A percentile compares a stretch with the other conserved stretches of the same genome.
phyloP scores from a whole-genome alignment of 2,888 invertebrate genomes.

The Parnassius mnemosyne region DNA sequence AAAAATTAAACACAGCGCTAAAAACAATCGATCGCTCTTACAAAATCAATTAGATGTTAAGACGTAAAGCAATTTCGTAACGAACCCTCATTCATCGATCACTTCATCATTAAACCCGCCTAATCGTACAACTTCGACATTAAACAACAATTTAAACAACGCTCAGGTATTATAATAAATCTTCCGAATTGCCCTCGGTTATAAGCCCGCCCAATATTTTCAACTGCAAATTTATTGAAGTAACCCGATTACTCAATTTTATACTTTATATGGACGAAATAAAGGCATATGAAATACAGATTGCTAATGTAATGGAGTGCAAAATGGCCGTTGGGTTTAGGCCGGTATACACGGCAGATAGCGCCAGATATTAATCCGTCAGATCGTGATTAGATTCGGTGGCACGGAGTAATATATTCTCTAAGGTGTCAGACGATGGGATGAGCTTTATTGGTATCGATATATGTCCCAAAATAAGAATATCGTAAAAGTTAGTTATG shows the following conservation, averaged over 20 bases:
- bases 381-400: conserved; percentile 78
- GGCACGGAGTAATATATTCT: conserved; percentile 76
- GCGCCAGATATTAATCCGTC: conserved; percentile 75
- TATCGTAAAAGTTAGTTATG: too few relatives aligned
- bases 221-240: conserved; percentile 35
- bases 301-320: conserved; percentile 44
- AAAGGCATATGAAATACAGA: conserved; percentile 30
- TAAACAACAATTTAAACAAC: conserved; percentile 68
- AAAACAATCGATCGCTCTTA: conserved; percentile 8
- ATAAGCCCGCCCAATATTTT: conserved; percentile 50
- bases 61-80: conserved; percentile 29
- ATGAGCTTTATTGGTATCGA: conserved; percentile 26
- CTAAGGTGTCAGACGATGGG: conserved; percentile 60
- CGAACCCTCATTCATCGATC: conserved; percentile 34
- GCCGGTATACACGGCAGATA: conserved; percentile 53
- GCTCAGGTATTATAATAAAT: conserved; percentile 73
- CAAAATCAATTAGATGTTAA: conserved; percentile 43
- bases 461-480: neutral
- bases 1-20: neutral
- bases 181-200: conserved; percentile 58
- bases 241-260: conserved; percentile 29
- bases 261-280: conserved; percentile 30
- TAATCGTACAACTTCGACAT: conserved; percentile 62
- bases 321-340: conserved; percentile 61
- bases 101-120: conserved; percentile 36